Conservation (phyloP, 2,113 vertebrate genomes). For the Origma solitaria region DNA sequence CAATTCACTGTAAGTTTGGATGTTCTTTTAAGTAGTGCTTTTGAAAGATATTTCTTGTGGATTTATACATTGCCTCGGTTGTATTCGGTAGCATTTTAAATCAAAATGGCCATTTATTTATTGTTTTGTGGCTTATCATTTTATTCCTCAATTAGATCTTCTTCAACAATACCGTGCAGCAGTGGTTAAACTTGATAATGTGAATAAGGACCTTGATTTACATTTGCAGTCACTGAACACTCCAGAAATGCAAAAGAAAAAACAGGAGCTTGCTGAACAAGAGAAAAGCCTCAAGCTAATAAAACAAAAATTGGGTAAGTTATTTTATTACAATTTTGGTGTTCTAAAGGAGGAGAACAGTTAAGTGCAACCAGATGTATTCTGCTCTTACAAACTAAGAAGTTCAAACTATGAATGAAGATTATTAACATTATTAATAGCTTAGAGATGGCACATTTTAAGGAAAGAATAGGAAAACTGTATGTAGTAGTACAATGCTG, state of each 20-base stretch:
- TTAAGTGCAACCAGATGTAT: neutral
- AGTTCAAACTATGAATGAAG: neutral
- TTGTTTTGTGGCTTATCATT: neutral
- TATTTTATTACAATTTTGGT: neutral
- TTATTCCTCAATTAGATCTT: conserved; percentile 68
- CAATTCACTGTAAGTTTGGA: neutral
- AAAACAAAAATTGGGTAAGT: conserved; percentile 78
- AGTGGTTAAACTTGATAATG: conserved; percentile 60
- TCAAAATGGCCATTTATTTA: neutral
- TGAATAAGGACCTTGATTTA: conserved; percentile 52
- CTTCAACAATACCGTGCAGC: conserved; percentile 74
- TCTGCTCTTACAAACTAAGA: neutral
- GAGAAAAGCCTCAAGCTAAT: conserved; percentile 73
- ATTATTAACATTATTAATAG: neutral
- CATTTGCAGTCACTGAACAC: conserved; percentile 66
- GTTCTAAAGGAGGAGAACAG: neutral
- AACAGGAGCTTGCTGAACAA: conserved; percentile 71
- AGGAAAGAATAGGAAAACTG: neutral
- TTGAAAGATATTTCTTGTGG: neutral
- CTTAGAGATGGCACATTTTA: neutral
- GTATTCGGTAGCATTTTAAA: neutral
- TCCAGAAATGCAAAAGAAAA: conserved; percentile 69
- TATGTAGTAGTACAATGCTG: neutral
- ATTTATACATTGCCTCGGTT: neutral
- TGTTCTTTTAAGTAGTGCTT: neutral